Percentiles rank a stretch among this genome's conserved stretches.
Evolutionary conservation across 2,113 vertebrate species (phyloP).

Genomic region (Atractosteus spatula): DNA sequence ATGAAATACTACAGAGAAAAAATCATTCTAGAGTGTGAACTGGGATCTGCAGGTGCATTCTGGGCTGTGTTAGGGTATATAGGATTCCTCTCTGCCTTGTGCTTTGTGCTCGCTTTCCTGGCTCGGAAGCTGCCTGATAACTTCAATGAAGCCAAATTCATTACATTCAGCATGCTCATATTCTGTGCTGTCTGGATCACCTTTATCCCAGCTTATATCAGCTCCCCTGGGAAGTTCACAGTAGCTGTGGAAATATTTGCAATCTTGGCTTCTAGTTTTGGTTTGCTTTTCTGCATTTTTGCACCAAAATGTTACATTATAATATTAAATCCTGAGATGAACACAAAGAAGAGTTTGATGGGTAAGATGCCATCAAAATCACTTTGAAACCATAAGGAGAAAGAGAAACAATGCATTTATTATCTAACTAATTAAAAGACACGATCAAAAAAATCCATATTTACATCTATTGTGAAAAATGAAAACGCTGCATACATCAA

Average conservation of each 20-base stretch:
- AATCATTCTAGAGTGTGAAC: slow-evolving; percentile 62
- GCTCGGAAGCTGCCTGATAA: too few relatives aligned
- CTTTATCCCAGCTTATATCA: too few relatives aligned
- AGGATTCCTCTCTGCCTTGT: slow-evolving; percentile 56
- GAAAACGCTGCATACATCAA: too few relatives aligned
- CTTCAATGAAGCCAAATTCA: too few relatives aligned
- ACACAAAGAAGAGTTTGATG: slow-evolving; percentile 50
- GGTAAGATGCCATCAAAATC: slow-evolving; percentile 36
- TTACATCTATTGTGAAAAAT: too few relatives aligned
- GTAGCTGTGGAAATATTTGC: slow-evolving; percentile 57
- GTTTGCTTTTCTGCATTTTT: slow-evolving; percentile 49
- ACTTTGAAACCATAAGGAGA: slow-evolving; percentile 25
- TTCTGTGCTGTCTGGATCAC: too few relatives aligned
- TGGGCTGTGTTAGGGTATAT: slow-evolving; percentile 64
- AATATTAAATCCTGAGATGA: slow-evolving; percentile 47
- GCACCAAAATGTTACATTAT: slow-evolving; percentile 56
- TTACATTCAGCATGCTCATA: too few relatives aligned
- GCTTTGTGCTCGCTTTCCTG: slow-evolving; percentile 62
- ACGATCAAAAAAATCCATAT: too few relatives aligned
- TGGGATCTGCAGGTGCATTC: slow-evolving; percentile 63
- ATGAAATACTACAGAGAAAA: slow-evolving; percentile 45
- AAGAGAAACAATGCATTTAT: too few relatives aligned
- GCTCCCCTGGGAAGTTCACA: too few relatives aligned
- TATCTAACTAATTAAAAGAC: too few relatives aligned
- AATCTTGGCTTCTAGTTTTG: slow-evolving; percentile 50